Conservation (phyloP, 30 jellyfish, hydroid and myxozoan species). For the Hydractinia symbiolongicarpus region DNA sequence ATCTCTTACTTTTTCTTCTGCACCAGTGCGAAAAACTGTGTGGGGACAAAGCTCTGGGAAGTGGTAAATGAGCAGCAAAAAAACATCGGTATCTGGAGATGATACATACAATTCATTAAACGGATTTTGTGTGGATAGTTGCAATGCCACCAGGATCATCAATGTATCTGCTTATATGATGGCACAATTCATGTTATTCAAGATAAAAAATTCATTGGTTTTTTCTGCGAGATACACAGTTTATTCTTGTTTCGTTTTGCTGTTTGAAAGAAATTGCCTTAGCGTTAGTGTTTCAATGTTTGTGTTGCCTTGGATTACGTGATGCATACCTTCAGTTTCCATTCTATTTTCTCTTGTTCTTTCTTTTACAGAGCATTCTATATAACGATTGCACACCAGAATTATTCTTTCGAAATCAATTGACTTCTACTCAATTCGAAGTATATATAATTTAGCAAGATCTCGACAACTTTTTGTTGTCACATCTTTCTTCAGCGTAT, state of each 20-base stretch:
- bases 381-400: not conserved
- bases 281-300: constrained; percentile 2
- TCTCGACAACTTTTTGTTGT: constrained; percentile 1
- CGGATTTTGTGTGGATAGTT: constrained; percentile 4
- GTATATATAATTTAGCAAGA: constrained; percentile 2
- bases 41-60: constrained; percentile 8
- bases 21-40: constrained; percentile 7
- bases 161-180: constrained; percentile 4
- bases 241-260: not conserved
- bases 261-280: constrained; percentile 7
- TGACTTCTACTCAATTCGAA: not conserved
- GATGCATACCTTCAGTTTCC: constrained; percentile 7
- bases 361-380: constrained; percentile 1
- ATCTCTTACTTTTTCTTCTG: not conserved
- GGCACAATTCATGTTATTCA: too few relatives aligned
- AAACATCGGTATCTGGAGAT: constrained; percentile 10
- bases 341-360: constrained; percentile 1
- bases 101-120: constrained; percentile 5
- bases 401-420: too few relatives aligned
- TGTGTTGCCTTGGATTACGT: constrained; percentile 5
- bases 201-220: too few relatives aligned
- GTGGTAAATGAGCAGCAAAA: constrained; percentile 2
- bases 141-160: constrained; percentile 9
- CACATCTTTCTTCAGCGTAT: constrained; percentile 1
- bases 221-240: too few relatives aligned